Percentiles rank a stretch among this genome's conserved stretches.
phyloP scores from a whole-genome alignment of 1,140 invertebrate species.

The Heliconius melpomene region DNA sequence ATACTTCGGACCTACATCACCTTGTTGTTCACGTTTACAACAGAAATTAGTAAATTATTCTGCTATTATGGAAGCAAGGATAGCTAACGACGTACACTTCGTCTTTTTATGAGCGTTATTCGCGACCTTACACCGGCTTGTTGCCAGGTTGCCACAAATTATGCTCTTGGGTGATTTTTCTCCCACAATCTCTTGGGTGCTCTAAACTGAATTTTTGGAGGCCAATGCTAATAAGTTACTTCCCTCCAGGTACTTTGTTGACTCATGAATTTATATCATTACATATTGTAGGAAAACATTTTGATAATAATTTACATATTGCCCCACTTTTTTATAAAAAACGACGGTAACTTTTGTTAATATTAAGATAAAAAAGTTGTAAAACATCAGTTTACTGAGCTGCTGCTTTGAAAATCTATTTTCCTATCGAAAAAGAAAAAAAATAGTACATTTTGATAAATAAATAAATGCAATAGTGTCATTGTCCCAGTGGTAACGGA shows the following conservation, averaged over 20 bases:
- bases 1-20: not conserved
- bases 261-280: slow-evolving; percentile 1
- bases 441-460: not conserved
- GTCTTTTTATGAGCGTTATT: slow-evolving; percentile 23
- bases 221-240: slow-evolving; percentile 5
- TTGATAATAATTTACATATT: not conserved
- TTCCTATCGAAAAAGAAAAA: not conserved
- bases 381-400: not conserved
- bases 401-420: not conserved
- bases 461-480: not conserved
- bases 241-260: not conserved
- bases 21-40: not conserved
- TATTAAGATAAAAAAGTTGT: not conserved
- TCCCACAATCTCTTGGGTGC: not conserved
- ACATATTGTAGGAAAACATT: not conserved
- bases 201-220: not conserved
- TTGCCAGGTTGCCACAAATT: slow-evolving; percentile 21
- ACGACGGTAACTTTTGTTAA: not conserved
- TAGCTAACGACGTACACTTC: slow-evolving; percentile 22
- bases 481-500: not conserved
- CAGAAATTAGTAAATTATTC: slow-evolving; percentile 26
- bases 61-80: slow-evolving; percentile 18
- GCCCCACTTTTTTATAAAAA: not conserved
- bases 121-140: slow-evolving; percentile 24
- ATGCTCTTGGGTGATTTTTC: not conserved